Base-by-base conservation (phyloP, 2,113 vertebrate genomes). In the Motacilla alba region DNA sequence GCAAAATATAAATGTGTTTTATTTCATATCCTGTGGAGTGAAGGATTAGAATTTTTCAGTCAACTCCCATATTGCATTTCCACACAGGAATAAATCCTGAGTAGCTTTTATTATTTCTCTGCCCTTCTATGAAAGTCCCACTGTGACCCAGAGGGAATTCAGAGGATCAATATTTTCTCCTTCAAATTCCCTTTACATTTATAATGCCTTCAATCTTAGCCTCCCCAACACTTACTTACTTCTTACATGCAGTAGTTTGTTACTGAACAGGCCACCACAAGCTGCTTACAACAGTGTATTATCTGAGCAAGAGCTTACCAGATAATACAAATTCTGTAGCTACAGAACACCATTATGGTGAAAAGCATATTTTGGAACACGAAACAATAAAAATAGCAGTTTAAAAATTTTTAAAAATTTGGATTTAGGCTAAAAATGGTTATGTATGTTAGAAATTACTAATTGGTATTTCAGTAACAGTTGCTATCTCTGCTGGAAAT, bases 221-320 rank as follows among this genome's bases (percentile, higher is more conserved):
- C 52, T 81, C 77, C 60, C 49, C 56, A 88, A 47, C 79, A 86
- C n/a, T 58, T 12, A 79, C 27, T 74, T 39, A 27, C 7, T 62
- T 80, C 69, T 90, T 12, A 90, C 92, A 81, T 94, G 90, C 95
- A 96, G 72, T 64, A 95, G 60, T 93, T 96, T 92, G 83, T 89
- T 75, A 72, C 69, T 92, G 80, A 93, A 90, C 88, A 96, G 94
- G 87, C 82, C 93, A 95, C 76, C 73, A 93, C 90, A 95, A 96
- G 84, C 66, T 93, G 83, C 76, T 96, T 75, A 22, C 30, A 86
- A 59, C 17, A n/a, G n/a, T 9, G 22, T 15, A 56, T 75, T 77
- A 50, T 43, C 72, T 24, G 27, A 91, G 47, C 74, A 80, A 85
- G 43, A 70, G 20, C 70, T 85, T 73, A 16, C 26, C 53, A 91